Evolutionary conservation across 30 jellyfish, hydroid and myxozoan genomes (phyloP).

Genomic region (Sanderia malayensis): DNA sequence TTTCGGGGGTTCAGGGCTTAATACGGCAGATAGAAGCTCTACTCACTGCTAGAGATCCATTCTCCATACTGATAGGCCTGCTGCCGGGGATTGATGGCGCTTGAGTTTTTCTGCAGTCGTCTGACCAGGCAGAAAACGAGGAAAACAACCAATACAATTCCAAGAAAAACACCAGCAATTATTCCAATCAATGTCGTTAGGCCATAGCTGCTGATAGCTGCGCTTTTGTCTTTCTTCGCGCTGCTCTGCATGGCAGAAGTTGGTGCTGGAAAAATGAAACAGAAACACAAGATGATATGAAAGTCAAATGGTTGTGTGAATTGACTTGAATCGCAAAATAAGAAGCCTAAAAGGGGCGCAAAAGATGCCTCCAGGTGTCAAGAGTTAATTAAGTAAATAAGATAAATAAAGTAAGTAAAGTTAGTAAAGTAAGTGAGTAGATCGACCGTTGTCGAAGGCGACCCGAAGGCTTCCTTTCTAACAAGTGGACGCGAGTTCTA

Average conservation of each 20-base stretch:
- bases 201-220: conserved; percentile 37
- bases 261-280: not conserved
- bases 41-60: conserved; percentile 61
- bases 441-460: no score
- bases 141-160: conserved; percentile 27
- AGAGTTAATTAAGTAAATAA: no score
- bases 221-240: conserved; percentile 15
- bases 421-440: no score
- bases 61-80: conserved; percentile 70
- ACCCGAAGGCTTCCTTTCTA: no score
- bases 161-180: conserved; percentile 76
- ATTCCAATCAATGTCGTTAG: conserved; percentile 67
- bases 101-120: conserved; percentile 45
- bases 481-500: no score
- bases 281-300: not conserved
- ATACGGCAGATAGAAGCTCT: not conserved
- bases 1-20: not conserved
- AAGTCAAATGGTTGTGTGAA: no score
- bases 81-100: conserved; percentile 56
- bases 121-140: conserved; percentile 45
- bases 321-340: no score
- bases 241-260: not conserved
- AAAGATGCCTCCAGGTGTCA: no score
- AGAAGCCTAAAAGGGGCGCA: no score
- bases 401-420: no score